phyloP scores from a whole-genome alignment of 1,140 invertebrate genomes.

The Apis dorsata region DNA sequence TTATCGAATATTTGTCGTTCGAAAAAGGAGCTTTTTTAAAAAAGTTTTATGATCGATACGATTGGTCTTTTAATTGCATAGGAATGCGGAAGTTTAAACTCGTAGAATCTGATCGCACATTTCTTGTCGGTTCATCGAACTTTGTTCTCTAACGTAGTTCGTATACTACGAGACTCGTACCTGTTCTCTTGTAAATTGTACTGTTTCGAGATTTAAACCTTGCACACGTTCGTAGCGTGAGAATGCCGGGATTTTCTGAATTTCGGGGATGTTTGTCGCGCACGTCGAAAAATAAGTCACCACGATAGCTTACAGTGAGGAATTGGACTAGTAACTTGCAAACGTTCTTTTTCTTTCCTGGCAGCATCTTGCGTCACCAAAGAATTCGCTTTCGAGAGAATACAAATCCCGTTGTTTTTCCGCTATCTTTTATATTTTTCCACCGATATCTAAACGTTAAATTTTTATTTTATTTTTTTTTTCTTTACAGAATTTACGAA shows the following conservation, averaged over 20 bases:
- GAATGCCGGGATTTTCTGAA: background rate
- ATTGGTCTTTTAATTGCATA: background rate
- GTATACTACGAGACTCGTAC: background rate
- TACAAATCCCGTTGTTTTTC: conserved; percentile 14
- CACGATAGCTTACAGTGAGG: background rate
- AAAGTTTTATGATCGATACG: background rate
- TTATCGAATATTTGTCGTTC: background rate
- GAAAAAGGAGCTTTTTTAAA: too few relatives aligned
- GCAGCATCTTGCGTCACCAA: background rate
- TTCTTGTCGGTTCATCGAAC: conserved; percentile 48
- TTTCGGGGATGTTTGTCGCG: background rate
- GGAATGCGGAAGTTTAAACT: conserved; percentile 15
- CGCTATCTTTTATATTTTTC: conserved; percentile 20
- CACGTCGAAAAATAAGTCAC: conserved; percentile 9
- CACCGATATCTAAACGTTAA: too few relatives aligned
- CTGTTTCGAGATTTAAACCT: background rate
- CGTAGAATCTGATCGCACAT: conserved; percentile 7
- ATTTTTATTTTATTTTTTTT: too few relatives aligned
- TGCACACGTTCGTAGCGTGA: too few relatives aligned
- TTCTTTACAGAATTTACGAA: too few relatives aligned
- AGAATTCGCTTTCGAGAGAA: conserved; percentile 22
- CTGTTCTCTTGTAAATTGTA: background rate
- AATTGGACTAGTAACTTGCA: background rate
- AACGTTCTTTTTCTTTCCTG: background rate
- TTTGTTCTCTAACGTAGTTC: background rate